phyloP scores from a whole-genome alignment of 2,888 invertebrate genomes.

The Mechanitis mazaeus region DNA sequence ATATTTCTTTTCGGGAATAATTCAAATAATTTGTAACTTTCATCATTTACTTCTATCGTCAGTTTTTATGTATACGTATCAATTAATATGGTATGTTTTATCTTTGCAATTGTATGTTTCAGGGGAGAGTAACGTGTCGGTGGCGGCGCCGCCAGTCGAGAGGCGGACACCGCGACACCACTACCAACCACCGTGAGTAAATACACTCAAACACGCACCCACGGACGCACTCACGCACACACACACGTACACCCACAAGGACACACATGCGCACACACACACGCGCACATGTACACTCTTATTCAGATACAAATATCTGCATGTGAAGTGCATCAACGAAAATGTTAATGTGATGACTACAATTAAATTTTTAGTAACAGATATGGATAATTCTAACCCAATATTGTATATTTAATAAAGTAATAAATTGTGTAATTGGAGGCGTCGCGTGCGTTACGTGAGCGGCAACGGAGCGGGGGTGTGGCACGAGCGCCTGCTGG shows the following conservation, averaged over 20 bases:
- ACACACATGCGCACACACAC: background rate
- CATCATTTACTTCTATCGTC: background rate
- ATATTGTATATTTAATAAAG: too few species aligned
- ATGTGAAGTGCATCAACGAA: background rate
- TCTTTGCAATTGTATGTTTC: constrained; percentile 29
- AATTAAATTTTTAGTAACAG: too few species aligned
- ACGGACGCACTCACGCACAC: background rate
- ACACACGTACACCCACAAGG: background rate
- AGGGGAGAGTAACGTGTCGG: constrained; percentile 60
- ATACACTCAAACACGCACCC: background rate
- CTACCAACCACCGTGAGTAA: constrained; percentile 61
- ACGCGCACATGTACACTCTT: background rate
- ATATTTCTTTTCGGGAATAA: background rate
- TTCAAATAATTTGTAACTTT: background rate
- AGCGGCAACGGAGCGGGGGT: constrained; percentile 45
- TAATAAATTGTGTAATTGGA: constrained; percentile 34
- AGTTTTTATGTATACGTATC: background rate
- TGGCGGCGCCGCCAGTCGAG: constrained; percentile 53
- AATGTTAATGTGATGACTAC: too few species aligned
- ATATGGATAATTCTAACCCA: too few species aligned
- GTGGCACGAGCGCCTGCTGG: constrained; percentile 40
- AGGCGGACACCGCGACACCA: constrained; percentile 57
- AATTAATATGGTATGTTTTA: background rate
- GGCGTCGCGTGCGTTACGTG: constrained; percentile 66
- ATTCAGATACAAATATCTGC: background rate